Evolutionary conservation across 2,113 vertebrate genomes (phyloP), one percentile per base, ranked within the genome.

Genomic region (Cariama cristata): DNA sequence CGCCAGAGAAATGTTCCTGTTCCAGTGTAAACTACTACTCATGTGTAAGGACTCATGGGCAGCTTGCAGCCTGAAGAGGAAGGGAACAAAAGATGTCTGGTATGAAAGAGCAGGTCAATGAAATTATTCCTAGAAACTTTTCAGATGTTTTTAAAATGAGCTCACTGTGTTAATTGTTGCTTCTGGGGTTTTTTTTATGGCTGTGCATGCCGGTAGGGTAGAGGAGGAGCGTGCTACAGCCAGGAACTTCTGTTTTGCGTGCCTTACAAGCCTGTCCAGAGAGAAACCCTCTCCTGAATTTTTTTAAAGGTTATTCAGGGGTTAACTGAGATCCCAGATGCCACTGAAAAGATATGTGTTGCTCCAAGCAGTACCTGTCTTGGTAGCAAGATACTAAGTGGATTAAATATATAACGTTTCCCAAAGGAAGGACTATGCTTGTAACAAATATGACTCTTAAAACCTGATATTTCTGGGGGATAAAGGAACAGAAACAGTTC

Each of bases 91-190:
- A 91, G 93, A 75, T 85, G 89, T 93, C 89, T 96, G 91, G 80
- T 96, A 95, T 97, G 95, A 93, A 95, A 93, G 80, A 79, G 53
- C 80, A 96, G 75, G 94, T 91, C 93, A 87, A 14, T 62, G 58
- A 38, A 90, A 91, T 91, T 93, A 68, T 89, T 93, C 47, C 94
- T 95, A 94, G 88, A 92, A 90, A 79, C 79, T 76, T 77, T 77
- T 94, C 66, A 94, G 71, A 92, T 94, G 47, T 58, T 94, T 97
- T 50, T 53, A 55, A 93, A 95, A 85, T 93, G 94, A 96, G 53
- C 53, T 93, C 84, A 82, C 66, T 85, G 38, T 66, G 73, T 85
- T 94, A 95, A 94, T 96, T 79, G 38, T 45, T 35, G 38, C n/a
- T 40, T 5, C 14, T 38, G 13, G 7, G 26, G 23, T 40, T 33